These are phyloP conservation scores for Troides oblongomaculatus DNA, from an alignment of 2,888 invertebrate species.

Conservation along the genomic window DNA sequence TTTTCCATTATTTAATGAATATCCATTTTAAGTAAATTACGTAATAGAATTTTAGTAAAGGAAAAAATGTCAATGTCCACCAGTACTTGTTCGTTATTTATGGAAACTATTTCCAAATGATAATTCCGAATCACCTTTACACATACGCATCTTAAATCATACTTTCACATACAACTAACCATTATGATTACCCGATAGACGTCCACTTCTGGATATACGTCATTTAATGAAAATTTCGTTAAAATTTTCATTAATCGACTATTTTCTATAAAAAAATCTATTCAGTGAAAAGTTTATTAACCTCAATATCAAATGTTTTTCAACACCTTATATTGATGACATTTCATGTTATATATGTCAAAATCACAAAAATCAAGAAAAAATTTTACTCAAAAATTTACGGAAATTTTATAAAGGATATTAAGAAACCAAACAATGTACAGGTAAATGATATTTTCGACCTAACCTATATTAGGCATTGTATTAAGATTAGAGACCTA, in stretches of 20 bases:
- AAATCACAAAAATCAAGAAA: background rate
- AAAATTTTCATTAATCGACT: too few species aligned
- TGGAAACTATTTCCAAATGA: too few species aligned
- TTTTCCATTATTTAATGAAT: constrained; percentile 52
- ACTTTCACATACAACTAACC: too few species aligned
- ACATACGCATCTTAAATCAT: too few species aligned
- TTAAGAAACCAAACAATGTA: background rate
- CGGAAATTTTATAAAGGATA: background rate
- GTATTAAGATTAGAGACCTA: background rate
- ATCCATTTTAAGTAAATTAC: constrained; percentile 46
- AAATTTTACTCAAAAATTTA: background rate
- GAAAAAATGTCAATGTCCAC: background rate
- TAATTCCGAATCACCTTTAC: too few species aligned
- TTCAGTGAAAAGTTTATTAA: background rate
- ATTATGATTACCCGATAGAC: too few species aligned
- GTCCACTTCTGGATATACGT: too few species aligned
- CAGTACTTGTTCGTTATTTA: background rate
- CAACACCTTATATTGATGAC: background rate
- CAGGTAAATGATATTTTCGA: background rate
- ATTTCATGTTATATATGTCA: background rate
- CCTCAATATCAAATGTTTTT: background rate
- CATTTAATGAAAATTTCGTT: background rate
- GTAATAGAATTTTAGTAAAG: constrained; percentile 44
- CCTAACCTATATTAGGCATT: background rate
- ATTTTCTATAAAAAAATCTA: too few species aligned